Evolutionary conservation across 2,888 invertebrate species (phyloP).

Genomic region (Brachynemurus nebulosus): DNA sequence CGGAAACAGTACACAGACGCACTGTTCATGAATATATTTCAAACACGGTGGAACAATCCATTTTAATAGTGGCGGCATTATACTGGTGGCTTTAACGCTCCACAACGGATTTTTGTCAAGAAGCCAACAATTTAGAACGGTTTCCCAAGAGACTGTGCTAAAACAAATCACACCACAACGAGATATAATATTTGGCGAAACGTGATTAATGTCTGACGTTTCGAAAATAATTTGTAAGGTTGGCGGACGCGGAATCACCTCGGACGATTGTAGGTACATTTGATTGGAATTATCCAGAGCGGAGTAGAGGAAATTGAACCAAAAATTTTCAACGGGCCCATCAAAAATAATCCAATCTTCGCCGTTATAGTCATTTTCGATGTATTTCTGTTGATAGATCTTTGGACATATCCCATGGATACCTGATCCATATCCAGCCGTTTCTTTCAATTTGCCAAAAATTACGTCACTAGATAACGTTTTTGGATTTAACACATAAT

Average conservation of each 20-base stretch:
- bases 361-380: conserved; percentile 38
- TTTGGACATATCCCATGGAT: neutral
- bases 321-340: conserved; percentile 78
- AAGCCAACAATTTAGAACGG: conserved; percentile 72
- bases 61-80: conserved; percentile 46
- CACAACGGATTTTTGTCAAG: conserved; percentile 47
- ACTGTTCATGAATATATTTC: conserved; percentile 55
- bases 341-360: conserved; percentile 90
- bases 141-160: conserved; percentile 68
- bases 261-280: conserved; percentile 73
- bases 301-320: conserved; percentile 87
- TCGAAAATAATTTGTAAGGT: conserved; percentile 82
- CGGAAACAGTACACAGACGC: too few relatives aligned
- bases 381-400: neutral
- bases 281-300: conserved; percentile 81
- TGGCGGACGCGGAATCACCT: conserved; percentile 68
- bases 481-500: too few relatives aligned
- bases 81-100: conserved; percentile 43
- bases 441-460: conserved; percentile 83
- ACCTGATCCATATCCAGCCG: too few relatives aligned
- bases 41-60: conserved; percentile 70
- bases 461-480: conserved; percentile 84
- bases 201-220: conserved; percentile 71
- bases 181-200: conserved; percentile 80
- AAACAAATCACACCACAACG: conserved; percentile 85